A percentile compares a stretch with the other conserved stretches of the same genome.
Conservation (phyloP, 1,140 invertebrate genomes). For the Pseudoatta argentina region DNA sequence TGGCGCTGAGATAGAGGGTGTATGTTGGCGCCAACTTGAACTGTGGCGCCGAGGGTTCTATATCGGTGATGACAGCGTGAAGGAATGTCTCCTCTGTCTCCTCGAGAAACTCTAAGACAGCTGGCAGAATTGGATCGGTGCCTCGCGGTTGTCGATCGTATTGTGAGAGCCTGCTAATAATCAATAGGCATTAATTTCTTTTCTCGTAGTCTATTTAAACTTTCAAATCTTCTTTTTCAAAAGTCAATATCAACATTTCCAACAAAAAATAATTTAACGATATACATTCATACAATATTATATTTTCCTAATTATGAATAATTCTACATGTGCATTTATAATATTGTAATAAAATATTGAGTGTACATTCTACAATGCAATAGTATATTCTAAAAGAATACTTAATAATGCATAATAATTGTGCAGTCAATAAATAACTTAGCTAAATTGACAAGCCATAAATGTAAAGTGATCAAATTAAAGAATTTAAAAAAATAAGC, state of each 20-base stretch:
- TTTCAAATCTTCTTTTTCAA: not conserved
- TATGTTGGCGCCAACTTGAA: conserved; percentile 98
- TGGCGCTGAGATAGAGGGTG: conserved; percentile 96
- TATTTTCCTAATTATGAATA: conserved; percentile 10
- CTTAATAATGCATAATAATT: conserved; percentile 2
- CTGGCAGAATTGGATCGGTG: conserved; percentile 96
- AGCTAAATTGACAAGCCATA: not conserved
- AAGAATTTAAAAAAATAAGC: not conserved
- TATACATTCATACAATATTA: not conserved
- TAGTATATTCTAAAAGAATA: not conserved
- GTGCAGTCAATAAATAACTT: not conserved
- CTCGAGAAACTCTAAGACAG: conserved; percentile 97
- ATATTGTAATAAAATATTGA: not conserved
- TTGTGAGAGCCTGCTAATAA: conserved; percentile 84
- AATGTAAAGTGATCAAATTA: not conserved
- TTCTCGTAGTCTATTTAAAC: not conserved
- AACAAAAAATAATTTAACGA: not conserved
- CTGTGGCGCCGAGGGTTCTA: conserved; percentile 94
- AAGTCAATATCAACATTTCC: not conserved
- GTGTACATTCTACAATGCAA: conserved; percentile 1
- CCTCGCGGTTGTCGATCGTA: conserved; percentile 88
- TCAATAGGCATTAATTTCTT: not conserved
- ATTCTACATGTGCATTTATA: not conserved
- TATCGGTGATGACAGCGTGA: conserved; percentile 93
- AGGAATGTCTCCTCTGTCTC: conserved; percentile 97